These are phyloP conservation scores for Meriones psammophilus DNA, from an alignment of 2,797 vertebrate species.

Conservation along the genomic window DNA sequence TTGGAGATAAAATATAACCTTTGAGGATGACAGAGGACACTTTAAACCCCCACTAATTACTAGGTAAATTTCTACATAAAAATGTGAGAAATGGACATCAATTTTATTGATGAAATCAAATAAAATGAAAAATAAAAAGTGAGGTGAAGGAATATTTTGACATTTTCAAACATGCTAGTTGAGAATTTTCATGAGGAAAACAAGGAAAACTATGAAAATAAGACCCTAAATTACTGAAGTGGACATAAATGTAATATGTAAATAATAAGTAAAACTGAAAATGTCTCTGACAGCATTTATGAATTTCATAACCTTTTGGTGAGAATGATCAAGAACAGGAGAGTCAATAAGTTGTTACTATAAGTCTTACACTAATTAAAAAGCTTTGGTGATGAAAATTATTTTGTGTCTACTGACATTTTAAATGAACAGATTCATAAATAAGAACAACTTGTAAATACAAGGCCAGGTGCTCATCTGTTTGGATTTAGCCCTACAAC, in stretches of 20 bases:
- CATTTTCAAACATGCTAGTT: background rate
- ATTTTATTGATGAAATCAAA: background rate
- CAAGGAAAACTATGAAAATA: background rate
- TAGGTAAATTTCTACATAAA: background rate
- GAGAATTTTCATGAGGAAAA: background rate
- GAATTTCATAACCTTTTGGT: background rate
- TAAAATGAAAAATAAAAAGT: background rate
- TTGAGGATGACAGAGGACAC: background rate
- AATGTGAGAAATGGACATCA: background rate
- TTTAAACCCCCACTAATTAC: background rate
- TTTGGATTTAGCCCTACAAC: background rate
- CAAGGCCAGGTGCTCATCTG: background rate
- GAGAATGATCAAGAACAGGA: background rate
- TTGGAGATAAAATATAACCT: too few relatives aligned
- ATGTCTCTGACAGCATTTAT: background rate
- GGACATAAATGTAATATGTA: background rate
- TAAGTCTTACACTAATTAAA: background rate
- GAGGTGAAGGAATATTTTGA: background rate
- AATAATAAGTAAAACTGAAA: background rate
- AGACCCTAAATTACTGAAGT: background rate
- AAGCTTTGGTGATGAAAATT: background rate
- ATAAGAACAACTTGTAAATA: background rate
- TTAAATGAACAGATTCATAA: background rate
- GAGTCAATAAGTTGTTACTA: background rate
- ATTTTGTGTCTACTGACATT: background rate